Percentiles rank a stretch among this genome's conserved stretches.
Evolutionary conservation across 1,140 invertebrate species (phyloP).

Genomic region (Danaus plexippus): DNA sequence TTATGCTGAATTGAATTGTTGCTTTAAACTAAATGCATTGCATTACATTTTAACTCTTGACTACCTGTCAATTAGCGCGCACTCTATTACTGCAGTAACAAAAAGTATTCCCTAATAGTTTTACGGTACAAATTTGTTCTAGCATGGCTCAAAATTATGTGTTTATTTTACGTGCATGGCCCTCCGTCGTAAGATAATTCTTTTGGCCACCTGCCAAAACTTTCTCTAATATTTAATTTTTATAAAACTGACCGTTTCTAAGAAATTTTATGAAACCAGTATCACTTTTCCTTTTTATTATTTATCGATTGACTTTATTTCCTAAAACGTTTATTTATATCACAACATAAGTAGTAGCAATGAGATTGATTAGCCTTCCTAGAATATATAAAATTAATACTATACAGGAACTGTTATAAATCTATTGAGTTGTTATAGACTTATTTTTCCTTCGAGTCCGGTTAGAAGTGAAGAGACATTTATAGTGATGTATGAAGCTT

Average conservation of each 20-base stretch:
- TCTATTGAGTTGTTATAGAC: too few relatives aligned
- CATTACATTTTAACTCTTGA: slow-evolving; percentile 10
- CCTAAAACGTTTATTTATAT: too few relatives aligned
- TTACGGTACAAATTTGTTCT: slow-evolving; percentile 40
- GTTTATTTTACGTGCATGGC: slow-evolving; percentile 47
- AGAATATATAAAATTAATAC: too few relatives aligned
- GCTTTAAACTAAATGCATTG: background rate
- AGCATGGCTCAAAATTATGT: slow-evolving; percentile 35
- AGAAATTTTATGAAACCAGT: too few relatives aligned
- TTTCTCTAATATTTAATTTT: slow-evolving; percentile 32
- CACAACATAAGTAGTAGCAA: too few relatives aligned
- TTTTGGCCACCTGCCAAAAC: slow-evolving; percentile 54
- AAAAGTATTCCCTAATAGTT: slow-evolving; percentile 40
- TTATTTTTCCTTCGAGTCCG: background rate
- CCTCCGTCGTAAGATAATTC: slow-evolving; percentile 40
- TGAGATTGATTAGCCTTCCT: too few relatives aligned
- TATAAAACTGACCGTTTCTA: too few relatives aligned
- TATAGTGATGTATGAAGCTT: slow-evolving; percentile 9
- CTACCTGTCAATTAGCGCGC: slow-evolving; percentile 21
- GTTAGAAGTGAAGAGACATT: slow-evolving; percentile 14
- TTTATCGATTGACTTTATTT: too few relatives aligned
- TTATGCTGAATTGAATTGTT: slow-evolving; percentile 13
- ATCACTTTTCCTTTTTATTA: too few relatives aligned
- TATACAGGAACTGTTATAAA: too few relatives aligned
- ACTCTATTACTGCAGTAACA: slow-evolving; percentile 22